phyloP scores from a whole-genome alignment of 2,797 vertebrate genomes.

The Calcarius lapponicus region DNA sequence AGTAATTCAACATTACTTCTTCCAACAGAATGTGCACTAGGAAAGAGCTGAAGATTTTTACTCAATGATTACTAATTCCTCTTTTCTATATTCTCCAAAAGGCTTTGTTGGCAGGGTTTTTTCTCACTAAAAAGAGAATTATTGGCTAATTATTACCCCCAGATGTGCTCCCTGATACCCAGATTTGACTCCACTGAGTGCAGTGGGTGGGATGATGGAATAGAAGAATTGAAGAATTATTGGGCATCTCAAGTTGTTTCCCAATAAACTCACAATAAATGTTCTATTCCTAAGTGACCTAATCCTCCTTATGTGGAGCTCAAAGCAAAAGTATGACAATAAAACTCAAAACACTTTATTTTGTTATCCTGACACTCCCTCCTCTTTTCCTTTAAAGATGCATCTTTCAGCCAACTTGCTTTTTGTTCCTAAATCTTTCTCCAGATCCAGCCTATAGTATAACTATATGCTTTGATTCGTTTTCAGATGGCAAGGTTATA shows the following conservation, averaged over 20 bases:
- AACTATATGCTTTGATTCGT: background rate
- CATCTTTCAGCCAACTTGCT: background rate
- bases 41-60: background rate
- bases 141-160: background rate
- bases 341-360: background rate
- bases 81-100: background rate
- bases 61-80: background rate
- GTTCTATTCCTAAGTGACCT: background rate
- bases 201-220: background rate
- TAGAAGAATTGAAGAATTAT: background rate
- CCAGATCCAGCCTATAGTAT: background rate
- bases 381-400: background rate
- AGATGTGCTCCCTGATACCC: conserved; percentile 9
- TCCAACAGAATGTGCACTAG: background rate
- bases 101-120: background rate
- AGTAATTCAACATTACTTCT: background rate
- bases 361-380: background rate
- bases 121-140: background rate
- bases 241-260: conserved; percentile 13
- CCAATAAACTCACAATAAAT: background rate
- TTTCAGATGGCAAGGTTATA: background rate
- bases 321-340: conserved; percentile 16
- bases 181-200: background rate
- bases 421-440: background rate
- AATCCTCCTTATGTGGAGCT: background rate